Evolutionary conservation across 2,888 invertebrate species (phyloP), one percentile per base, ranked within the genome.

Genomic region (Unio pictorum): DNA sequence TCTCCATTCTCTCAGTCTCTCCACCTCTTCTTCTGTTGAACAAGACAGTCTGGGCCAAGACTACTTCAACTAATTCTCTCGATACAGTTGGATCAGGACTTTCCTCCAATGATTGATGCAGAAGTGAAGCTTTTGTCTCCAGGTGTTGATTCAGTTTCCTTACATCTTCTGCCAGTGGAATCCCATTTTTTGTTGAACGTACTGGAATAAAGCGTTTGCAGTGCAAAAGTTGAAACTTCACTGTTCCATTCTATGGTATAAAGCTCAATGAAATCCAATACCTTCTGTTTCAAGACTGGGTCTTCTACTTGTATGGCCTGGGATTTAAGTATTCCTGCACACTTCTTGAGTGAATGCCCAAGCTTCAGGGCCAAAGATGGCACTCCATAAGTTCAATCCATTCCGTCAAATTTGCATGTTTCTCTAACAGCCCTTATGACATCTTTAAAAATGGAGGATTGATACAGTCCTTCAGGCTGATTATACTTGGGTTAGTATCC

Each of bases 11-110:
- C 55, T 72, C 69, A 7, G 58, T 45, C 28, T 72, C 72, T 8
- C 72, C 69, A 56, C 56, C 26, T 54, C 72, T 66, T 45, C 55
- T 66, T 60, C 58, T 62, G 57, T 72, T 72, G 54, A 69, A 66
- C 8, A 72, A 66, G n/a, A 68, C 71, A 62, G 58, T n/a, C 28
- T 72, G 57, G 8, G 71, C 71, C 30, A 71, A 64, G 1, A 63
- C 64, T 17, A 66, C 60, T 56, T 62, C 34, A 45, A 54, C 23
- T 3, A 64, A 20, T 64, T 59, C 67, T 64, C 64, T 58, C 65
- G 61, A 64, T 15, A 8, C 8, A 34, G 8, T 8, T 34, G 1
- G 8, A 34, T 34, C 34, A 34, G 34, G 7, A 1, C 1, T 34
- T 34, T 34, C 7, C 1, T 34, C 34, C 7, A 8, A 34, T 34